Base-by-base conservation (phyloP, 2,113 vertebrate species). In the Anarhynchus alexandrinus region DNA sequence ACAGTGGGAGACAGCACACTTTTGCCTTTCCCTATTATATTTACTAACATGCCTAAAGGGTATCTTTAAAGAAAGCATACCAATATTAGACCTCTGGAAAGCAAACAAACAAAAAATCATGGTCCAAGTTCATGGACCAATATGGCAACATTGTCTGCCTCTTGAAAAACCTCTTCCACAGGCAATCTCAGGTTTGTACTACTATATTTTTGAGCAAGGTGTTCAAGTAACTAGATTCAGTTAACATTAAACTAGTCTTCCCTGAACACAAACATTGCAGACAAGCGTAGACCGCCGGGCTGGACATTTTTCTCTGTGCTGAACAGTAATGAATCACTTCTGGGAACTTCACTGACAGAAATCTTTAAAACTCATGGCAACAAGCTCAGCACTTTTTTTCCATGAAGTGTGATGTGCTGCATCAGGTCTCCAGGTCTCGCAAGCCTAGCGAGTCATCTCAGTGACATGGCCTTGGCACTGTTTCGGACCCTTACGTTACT, bases 1-100 rank as follows among this genome's bases (percentile, higher is more conserved):
- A 18, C 9, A 25, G 34, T 3, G 13, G 34, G 11, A 70, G 49
- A 70, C 1, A 2, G 38, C 25, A 80, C 0, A 1, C 30, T 54
- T 71, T 57, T 42, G 9, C 40, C 23, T 81, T 57, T 89, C 70
- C 67, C 40, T 20, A 7, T 26, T 54, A 23, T 11, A 55, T 54
- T 66, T 38, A 49, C 25, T 29, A 52, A 54, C 38, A 71, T 30
- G 43, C 38, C 62, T 54, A 23, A 45, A 69, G 20, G 49, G 20
- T 69, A 21, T 45, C 21, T 49, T 62, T 51, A 51, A 79, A 74
- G 54, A 73, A 67, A 80, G 69, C 1, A 1, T 12, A 57, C 47
- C 22, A 23, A 43, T 32, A 36, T 65, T 26, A 90, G 27, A 55
- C 23, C 12, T 65, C 65, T 32, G 65, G 26, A 86, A 92, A 81